Percentiles rank a stretch among this genome's conserved stretches.
phyloP scores from a whole-genome alignment of 1,140 invertebrate genomes.

The Aphis gossypii region DNA sequence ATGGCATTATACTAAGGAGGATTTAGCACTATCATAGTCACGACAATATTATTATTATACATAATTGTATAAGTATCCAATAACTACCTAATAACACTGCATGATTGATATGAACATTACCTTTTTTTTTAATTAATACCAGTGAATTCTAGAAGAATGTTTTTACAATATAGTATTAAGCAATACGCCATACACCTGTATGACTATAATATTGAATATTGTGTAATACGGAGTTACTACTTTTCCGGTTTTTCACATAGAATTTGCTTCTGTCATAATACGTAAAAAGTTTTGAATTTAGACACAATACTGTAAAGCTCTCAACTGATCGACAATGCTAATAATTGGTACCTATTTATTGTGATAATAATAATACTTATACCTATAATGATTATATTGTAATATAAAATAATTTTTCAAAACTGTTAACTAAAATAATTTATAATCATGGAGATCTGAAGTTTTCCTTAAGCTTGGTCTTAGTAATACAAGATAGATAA shows the following conservation, averaged over 20 bases:
- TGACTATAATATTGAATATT: neutral
- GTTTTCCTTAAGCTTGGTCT: too few species aligned
- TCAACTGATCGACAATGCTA: neutral
- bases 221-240: neutral
- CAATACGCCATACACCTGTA: neutral
- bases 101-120: neutral
- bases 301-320: neutral
- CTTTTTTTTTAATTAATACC: neutral
- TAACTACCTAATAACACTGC: neutral
- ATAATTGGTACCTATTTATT: neutral
- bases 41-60: too few species aligned
- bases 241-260: neutral
- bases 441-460: too few species aligned
- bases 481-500: too few species aligned
- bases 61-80: neutral
- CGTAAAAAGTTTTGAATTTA: neutral
- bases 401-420: too few species aligned
- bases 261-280: neutral
- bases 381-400: too few species aligned
- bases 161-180: too few species aligned
- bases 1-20: too few species aligned
- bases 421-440: too few species aligned
- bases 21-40: too few species aligned
- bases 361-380: too few species aligned
- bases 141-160: neutral